These are phyloP conservation scores for Zophobas morio DNA, from an alignment of 1,140 invertebrate genomes.

Conservation along the genomic window DNA sequence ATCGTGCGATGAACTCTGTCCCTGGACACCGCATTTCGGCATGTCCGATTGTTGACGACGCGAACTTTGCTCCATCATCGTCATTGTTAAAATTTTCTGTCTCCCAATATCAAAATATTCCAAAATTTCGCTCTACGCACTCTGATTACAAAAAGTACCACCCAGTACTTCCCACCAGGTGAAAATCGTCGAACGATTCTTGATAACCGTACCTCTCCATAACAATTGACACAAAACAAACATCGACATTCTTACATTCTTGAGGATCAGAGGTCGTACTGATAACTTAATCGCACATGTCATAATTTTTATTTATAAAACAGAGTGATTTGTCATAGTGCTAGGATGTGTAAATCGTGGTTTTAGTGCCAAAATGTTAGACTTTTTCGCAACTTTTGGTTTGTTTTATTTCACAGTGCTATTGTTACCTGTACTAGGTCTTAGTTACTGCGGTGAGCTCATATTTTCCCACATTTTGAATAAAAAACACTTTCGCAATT, in stretches of 20 bases:
- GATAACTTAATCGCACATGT: conserved; percentile 41
- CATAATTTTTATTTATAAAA: conserved; percentile 41
- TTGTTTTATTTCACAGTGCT: conserved; percentile 53
- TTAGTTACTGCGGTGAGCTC: conserved; percentile 55
- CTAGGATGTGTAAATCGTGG: background rate
- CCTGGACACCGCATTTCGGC: too few species aligned
- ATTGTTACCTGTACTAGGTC: conserved; percentile 49
- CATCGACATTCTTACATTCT: conserved; percentile 3
- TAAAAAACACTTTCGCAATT: background rate
- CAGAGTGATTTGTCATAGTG: conserved; percentile 16
- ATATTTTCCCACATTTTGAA: background rate
- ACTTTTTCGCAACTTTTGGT: conserved; percentile 56
- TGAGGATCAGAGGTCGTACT: conserved; percentile 20
- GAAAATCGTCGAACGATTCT: too few species aligned
- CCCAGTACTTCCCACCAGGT: too few species aligned
- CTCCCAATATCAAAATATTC: too few species aligned
- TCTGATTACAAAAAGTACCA: too few species aligned
- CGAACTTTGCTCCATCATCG: too few species aligned
- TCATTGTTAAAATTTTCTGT: too few species aligned
- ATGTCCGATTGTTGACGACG: too few species aligned
- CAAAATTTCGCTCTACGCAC: too few species aligned
- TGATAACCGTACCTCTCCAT: background rate
- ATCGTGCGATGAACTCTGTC: too few species aligned
- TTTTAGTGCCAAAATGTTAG: conserved; percentile 52
- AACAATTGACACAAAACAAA: background rate